Evolutionary conservation across 2,888 invertebrate genomes (phyloP), one percentile per base, ranked within the genome.

Genomic region (Diplazon laetatorius): DNA sequence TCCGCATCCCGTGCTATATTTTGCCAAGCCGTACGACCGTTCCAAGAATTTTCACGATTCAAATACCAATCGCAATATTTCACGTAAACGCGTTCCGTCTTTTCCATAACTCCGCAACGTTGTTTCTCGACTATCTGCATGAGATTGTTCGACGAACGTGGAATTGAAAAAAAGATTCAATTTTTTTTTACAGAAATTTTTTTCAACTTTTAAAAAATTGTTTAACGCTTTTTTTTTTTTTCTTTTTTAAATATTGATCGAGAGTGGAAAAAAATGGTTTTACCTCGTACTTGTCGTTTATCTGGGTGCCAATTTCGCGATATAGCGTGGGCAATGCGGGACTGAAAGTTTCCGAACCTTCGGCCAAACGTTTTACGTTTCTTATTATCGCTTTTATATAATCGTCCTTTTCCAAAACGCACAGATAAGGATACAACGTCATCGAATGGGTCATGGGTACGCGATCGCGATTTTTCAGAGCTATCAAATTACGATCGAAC

Each of bases 291-390:
- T 82, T 86, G 20, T 80, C 85, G 52, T 83, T 87, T 62, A 91
- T 85, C 57, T 79, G 73, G 9, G n/a, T 90, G 2, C 97, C 97
- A 4, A 97, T 89, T 25, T 94, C 93, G 75, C 92, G 91, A 82
- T 95, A 94, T 62, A 97, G 90, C 73, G 93, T 89, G 62, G 92
- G 92, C 1, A 95, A 92, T 0, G 95, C 93, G 0, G 95, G 95
- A 89, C 96, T 96, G 90, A 94, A 96, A 0, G 95, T 94, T 88
- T 96, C 96, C 0, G 96, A 97, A 5, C 96, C 95, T 85, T 95
- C 94, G 0, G 95, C 95, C 10, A 97, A 87, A 84, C 93, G 94
- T 83, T 93, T 93, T 6, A 96, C 93, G 90, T 97, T 96, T 71
- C 93, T 92, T 84, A 96, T 91, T 50, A 96, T 93, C 62, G 95